These are phyloP conservation scores for Microtus ochrogaster DNA, from an alignment of 2,113 vertebrate genomes.

Conservation along the genomic window DNA sequence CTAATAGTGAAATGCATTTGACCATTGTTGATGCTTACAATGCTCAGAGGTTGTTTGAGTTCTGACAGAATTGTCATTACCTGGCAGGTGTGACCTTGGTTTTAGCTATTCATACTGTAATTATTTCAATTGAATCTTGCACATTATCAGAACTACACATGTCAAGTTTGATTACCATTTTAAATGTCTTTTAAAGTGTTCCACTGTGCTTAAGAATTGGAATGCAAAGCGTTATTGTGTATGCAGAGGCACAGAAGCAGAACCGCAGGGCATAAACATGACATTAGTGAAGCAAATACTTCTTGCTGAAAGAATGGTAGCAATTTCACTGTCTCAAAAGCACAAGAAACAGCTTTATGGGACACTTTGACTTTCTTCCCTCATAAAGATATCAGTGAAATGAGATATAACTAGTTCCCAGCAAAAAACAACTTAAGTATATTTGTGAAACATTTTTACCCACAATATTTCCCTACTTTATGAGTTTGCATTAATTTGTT, in stretches of 20 bases:
- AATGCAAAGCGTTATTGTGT: constrained; percentile 45
- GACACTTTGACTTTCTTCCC: background rate
- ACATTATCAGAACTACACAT: constrained; percentile 53
- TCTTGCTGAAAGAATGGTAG: background rate
- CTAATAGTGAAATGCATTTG: background rate
- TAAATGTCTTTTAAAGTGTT: constrained; percentile 58
- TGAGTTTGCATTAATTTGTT: background rate
- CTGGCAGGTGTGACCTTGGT: constrained; percentile 63
- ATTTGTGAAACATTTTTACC: background rate
- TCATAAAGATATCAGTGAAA: constrained; percentile 9
- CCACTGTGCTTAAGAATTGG: constrained; percentile 25
- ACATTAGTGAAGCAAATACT: constrained; percentile 44
- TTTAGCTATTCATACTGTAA: constrained; percentile 65
- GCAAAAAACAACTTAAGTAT: background rate
- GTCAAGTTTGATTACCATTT: constrained; percentile 64
- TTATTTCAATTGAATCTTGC: constrained; percentile 64
- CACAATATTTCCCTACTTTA: background rate
- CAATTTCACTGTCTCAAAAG: constrained; percentile 52
- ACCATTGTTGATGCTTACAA: background rate
- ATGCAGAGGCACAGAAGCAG: constrained; percentile 13
- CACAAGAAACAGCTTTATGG: background rate
- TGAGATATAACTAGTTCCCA: background rate
- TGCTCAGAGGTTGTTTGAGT: background rate
- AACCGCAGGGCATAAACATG: constrained; percentile 13
- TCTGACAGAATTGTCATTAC: constrained; percentile 65